A percentile compares a stretch with the other conserved stretches of the same genome.
These are phyloP conservation scores for Meles meles DNA, from an alignment of 2,113 vertebrate species.

Conservation along the genomic window DNA sequence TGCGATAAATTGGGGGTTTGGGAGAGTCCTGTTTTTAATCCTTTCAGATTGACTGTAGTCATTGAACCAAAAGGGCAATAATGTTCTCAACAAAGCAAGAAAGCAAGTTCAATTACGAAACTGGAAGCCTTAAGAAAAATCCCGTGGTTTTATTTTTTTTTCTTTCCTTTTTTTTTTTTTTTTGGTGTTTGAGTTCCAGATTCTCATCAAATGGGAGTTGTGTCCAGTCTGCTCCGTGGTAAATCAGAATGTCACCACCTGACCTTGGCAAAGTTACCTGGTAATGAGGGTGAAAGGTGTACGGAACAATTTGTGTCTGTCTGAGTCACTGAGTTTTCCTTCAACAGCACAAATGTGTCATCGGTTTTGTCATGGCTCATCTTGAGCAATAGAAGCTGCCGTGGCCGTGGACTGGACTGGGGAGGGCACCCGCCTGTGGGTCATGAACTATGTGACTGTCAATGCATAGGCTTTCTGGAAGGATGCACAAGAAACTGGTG, in stretches of 20 bases:
- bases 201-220: conserved; percentile 25
- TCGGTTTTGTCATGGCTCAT: conserved; percentile 62
- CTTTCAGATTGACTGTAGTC: neutral
- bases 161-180: neutral
- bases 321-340: conserved; percentile 81
- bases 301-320: conserved; percentile 77
- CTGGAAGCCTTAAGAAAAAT: conserved; percentile 38
- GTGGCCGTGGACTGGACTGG: neutral
- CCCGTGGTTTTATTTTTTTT: neutral
- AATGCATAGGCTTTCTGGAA: neutral
- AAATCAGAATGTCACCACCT: conserved; percentile 74
- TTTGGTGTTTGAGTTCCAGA: conserved; percentile 50
- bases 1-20: neutral
- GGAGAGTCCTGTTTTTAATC: neutral
- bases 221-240: neutral
- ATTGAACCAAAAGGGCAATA: conserved; percentile 26
- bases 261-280: conserved; percentile 74
- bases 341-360: conserved; percentile 76
- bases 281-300: conserved; percentile 81
- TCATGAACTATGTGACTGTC: neutral
- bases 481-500: neutral
- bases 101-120: conserved; percentile 49
- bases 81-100: conserved; percentile 48
- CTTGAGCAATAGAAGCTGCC: conserved; percentile 57
- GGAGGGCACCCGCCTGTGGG: neutral